A percentile compares a stretch with the other conserved stretches of the same genome.
Evolutionary conservation across 2,797 vertebrate species (phyloP).

Genomic region (Leptatherina wallacei): DNA sequence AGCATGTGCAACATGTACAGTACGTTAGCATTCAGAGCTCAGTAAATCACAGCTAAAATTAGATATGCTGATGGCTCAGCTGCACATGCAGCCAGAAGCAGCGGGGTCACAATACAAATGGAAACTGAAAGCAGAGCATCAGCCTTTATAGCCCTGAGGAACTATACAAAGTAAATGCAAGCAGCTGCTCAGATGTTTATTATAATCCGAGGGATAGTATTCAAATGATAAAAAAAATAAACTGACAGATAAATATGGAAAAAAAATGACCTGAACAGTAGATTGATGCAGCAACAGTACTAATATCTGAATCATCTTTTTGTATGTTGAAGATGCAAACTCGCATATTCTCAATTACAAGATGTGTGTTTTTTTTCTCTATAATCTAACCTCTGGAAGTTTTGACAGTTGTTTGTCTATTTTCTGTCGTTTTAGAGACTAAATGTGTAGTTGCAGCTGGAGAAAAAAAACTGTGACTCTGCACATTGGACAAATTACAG

Average conservation of each 20-base stretch:
- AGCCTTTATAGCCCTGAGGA: neutral
- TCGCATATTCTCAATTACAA: neutral
- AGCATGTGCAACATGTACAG: neutral
- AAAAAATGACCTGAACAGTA: neutral
- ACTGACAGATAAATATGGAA: too few relatives aligned
- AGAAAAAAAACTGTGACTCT: neutral
- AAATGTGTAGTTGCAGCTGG: neutral
- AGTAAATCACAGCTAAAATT: slow-evolving; percentile 1
- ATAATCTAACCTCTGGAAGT: neutral
- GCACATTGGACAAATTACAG: too few relatives aligned
- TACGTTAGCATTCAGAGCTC: neutral
- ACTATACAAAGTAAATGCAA: neutral
- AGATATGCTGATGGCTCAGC: neutral
- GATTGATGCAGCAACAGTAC: neutral
- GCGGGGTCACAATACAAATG: neutral
- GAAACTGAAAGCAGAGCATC: neutral
- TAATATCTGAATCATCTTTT: neutral
- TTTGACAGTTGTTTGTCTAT: neutral
- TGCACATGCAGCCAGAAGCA: neutral
- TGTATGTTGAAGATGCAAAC: neutral
- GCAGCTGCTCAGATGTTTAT: neutral
- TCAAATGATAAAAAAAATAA: too few relatives aligned
- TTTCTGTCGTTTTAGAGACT: neutral
- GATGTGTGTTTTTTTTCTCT: neutral
- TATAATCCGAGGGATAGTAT: too few relatives aligned